Conservation (phyloP, 2,797 vertebrate species). For the Paedocypris micromegethes region DNA sequence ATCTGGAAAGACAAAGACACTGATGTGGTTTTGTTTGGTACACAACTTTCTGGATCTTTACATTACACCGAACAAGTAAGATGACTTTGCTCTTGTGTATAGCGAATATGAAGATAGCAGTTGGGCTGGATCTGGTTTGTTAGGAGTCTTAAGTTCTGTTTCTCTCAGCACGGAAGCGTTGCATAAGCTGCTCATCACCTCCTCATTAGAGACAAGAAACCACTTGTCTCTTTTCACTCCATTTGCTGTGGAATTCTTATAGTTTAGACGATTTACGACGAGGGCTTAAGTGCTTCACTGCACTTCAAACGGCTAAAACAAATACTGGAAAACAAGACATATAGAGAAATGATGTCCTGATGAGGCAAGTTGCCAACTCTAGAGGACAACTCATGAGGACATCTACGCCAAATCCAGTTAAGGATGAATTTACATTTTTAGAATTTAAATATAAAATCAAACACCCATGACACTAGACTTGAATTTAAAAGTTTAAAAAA, state of each 20-base stretch:
- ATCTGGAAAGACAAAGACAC: slow-evolving; percentile 1
- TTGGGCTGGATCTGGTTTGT: too few relatives aligned
- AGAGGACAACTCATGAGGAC: too few relatives aligned
- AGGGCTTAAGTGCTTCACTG: slow-evolving; percentile 1
- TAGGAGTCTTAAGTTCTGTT: slow-evolving; percentile 7
- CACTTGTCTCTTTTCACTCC: slow-evolving; percentile 11
- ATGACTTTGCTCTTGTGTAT: background rate
- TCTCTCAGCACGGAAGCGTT: slow-evolving; percentile 20
- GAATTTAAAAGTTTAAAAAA: too few relatives aligned
- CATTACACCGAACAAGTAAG: too few relatives aligned
- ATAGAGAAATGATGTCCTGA: too few relatives aligned
- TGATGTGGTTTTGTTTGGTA: slow-evolving; percentile 17
- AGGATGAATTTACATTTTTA: too few relatives aligned
- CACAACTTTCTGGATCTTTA: background rate
- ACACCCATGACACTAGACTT: too few relatives aligned
- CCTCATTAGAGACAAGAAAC: slow-evolving; percentile 28
- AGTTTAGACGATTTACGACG: slow-evolving; percentile 10
- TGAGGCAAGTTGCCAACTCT: too few relatives aligned
- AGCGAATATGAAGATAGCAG: too few relatives aligned
- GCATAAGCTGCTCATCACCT: slow-evolving; percentile 32
- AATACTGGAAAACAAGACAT: too few relatives aligned
- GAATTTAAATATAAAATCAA: too few relatives aligned
- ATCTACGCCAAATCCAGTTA: too few relatives aligned
- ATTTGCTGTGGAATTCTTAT: background rate
- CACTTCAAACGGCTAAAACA: slow-evolving; percentile 1